Evolutionary conservation across 2,113 vertebrate species (phyloP).

Genomic region (Actenoides lindsayi): DNA sequence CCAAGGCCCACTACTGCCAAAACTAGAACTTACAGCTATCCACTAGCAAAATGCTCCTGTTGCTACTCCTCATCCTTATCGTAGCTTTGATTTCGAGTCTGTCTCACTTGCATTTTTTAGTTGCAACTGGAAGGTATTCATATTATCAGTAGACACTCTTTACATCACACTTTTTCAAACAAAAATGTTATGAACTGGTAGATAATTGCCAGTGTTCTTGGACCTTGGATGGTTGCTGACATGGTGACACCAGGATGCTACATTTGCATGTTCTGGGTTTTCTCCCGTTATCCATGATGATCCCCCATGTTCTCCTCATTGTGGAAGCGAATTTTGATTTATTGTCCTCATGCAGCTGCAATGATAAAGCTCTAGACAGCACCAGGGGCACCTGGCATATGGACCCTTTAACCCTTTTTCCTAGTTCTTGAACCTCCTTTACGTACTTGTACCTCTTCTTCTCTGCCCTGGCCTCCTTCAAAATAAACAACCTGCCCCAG

Average conservation of each 20-base stretch:
- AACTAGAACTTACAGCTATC: not conserved
- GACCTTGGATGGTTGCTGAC: not conserved
- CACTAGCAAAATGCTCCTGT: not conserved
- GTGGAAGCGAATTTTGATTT: not conserved
- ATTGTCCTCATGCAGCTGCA: not conserved
- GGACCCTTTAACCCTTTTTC: not conserved
- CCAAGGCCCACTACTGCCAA: not conserved
- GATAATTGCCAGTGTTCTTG: not conserved
- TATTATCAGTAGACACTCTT: not conserved
- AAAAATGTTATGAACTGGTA: not conserved
- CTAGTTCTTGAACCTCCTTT: not conserved
- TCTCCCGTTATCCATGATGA: not conserved
- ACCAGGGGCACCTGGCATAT: accelerated
- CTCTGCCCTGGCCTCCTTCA: not conserved
- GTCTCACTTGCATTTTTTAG: not conserved
- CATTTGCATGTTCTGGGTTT: not conserved
- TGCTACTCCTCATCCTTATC: not conserved
- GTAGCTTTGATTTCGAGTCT: not conserved
- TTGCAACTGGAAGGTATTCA: not conserved
- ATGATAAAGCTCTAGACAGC: not conserved
- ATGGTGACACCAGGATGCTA: not conserved
- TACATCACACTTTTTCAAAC: not conserved
- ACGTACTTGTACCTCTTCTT: not conserved
- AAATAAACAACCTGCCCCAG: not conserved
- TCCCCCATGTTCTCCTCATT: not conserved